Evolutionary conservation across 2,113 vertebrate genomes (phyloP).

Genomic region (Barnardius zonarius): DNA sequence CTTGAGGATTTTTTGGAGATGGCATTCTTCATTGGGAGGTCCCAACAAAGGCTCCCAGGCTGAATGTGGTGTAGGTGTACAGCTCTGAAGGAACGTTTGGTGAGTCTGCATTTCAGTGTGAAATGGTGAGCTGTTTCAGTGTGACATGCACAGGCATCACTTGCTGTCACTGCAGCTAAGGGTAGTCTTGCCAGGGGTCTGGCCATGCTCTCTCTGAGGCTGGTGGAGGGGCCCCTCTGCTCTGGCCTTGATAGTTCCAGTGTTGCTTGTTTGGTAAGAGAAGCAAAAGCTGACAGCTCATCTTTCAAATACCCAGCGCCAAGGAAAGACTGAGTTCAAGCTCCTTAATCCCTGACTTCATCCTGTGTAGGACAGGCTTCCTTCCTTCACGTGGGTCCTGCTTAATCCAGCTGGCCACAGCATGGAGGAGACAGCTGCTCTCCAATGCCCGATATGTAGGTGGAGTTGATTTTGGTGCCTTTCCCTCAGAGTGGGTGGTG

Average conservation of each 20-base stretch:
- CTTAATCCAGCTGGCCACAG: not conserved
- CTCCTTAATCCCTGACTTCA: not conserved
- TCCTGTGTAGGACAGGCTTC: not conserved
- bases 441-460: not conserved
- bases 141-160: rapidly evolving
- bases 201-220: no score
- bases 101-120: not conserved
- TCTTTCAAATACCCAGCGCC: not conserved
- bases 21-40: not conserved
- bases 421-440: not conserved
- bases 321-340: not conserved
- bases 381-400: not conserved
- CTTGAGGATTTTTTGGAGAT: not conserved
- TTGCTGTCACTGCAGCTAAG: not conserved
- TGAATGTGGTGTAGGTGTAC: not conserved
- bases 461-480: not conserved
- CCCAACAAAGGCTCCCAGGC: not conserved
- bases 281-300: not conserved
- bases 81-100: not conserved
- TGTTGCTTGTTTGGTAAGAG: not conserved
- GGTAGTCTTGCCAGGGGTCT: not conserved
- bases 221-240: not conserved
- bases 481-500: not conserved
- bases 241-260: not conserved
- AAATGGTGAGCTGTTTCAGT: not conserved